These are phyloP conservation scores for Meteorus sp. DNA, from an alignment of 1,140 invertebrate genomes.

Conservation along the genomic window DNA sequence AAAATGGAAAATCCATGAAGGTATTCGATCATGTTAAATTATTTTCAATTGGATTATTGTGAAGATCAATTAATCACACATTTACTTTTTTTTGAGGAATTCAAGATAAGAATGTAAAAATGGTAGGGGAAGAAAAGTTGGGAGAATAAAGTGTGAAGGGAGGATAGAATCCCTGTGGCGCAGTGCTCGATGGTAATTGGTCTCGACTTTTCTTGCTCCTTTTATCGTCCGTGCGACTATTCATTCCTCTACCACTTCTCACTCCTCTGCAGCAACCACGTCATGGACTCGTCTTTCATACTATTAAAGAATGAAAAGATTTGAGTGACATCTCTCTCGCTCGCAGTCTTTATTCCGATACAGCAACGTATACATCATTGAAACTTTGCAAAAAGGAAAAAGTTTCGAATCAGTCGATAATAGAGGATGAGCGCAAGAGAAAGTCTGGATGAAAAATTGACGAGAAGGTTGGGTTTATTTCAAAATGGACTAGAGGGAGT, in stretches of 20 bases:
- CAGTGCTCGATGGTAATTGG: constrained; percentile 42
- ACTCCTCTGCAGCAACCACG: neutral
- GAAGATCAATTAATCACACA: too few relatives aligned
- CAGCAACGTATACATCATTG: too few relatives aligned
- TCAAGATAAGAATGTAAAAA: constrained; percentile 5
- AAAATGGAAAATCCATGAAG: too few relatives aligned
- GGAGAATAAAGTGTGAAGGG: constrained; percentile 23
- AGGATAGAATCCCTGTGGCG: constrained; percentile 25
- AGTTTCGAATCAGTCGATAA: too few relatives aligned
- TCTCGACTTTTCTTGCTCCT: constrained; percentile 28
- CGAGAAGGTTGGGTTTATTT: neutral
- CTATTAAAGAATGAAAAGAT: constrained; percentile 24
- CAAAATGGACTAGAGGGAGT: neutral
- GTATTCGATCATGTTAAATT: neutral
- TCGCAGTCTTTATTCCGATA: too few relatives aligned
- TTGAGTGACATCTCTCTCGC: constrained; percentile 18
- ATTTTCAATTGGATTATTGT: neutral
- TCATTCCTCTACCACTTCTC: too few relatives aligned
- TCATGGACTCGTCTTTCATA: neutral
- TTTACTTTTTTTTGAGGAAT: too few relatives aligned
- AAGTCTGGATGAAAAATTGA: too few relatives aligned
- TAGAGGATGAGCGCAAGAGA: too few relatives aligned
- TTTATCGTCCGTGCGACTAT: constrained; percentile 32
- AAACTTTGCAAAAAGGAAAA: too few relatives aligned
- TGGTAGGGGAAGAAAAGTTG: constrained; percentile 12